Base-by-base conservation (phyloP, 2,797 vertebrate genomes). In the Denticeps clupeoides region DNA sequence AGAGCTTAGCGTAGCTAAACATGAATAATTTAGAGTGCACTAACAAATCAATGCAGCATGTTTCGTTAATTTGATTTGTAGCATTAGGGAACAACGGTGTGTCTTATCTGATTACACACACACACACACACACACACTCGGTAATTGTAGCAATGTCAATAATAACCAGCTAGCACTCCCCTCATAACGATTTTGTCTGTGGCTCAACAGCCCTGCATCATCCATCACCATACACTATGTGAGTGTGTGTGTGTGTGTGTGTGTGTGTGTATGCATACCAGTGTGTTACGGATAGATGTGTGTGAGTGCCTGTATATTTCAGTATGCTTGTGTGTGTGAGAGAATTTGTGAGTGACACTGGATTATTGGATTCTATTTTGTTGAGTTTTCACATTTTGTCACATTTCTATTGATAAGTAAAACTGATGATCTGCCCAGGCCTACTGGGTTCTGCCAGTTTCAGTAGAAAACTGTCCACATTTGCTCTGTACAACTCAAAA, bases 21-120 rank as follows among this genome's bases (percentile, higher is more conserved):
- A 82, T 78, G 69, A 79, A 82, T 82, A 81, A 80, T 82, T 82
- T 76, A 75, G 53, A 44, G 72, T 56, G 73, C 74, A 72, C 77
- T 74, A 73, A 71, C 70, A 75, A 81, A 82, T 85, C 76, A 71
- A 83, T 83, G 72, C 72, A 72, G 78, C 72, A 78, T 80, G 75
- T 77, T 74, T 76, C 75, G 69, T 73, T 81, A 79, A 82, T 80
- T 82, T 81, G 73, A 81, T 81, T 78, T 79, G 72, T 68, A 43
- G 73, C 74, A 75, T 82, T 78, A 79, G 71, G 73, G 71, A 78
- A 77, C 77, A 78, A 80, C 70, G 62, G 67, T 70, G 64, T 79
- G 74, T 69, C 70, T 81, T 77, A 80, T 81, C 74, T 80, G 79
- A 82, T 81, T 80, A 79, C 67, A 71, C 62, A 73, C 69, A 72